Base-by-base conservation (phyloP, 2,797 vertebrate genomes). In the Mergus octosetaceus region DNA sequence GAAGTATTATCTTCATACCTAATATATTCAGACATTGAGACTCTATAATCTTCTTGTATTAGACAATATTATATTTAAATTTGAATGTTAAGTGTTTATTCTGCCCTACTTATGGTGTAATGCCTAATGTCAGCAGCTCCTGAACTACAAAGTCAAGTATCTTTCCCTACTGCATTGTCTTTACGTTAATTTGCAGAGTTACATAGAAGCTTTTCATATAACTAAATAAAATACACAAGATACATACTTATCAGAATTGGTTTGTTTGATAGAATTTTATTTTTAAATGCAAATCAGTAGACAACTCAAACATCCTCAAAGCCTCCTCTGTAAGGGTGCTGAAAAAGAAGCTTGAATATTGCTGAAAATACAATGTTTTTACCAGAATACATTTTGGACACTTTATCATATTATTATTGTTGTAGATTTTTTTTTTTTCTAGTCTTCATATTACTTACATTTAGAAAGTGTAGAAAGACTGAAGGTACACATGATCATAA, bases 21-120 rank as follows among this genome's bases (percentile, higher is more conserved):
- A 97, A 89, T 96, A 83, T 90, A 94, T 96, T 95, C 94, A 95
- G 93, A 92, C 83, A 90, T 96, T 90, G 89, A 92, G 69, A 39
- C 51, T 97, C 90, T 92, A 95, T 95, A 94, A 95, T 93, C 94
- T 95, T 94, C 69, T 96, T 96, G 65, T 89, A 89, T 94, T 95
- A 82, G 54, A 95, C 71, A 93, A 78, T 81, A 94, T 97, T 87
- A 84, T 95, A 93, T 96, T 95, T 97, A 96, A 94, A 91, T 95
- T 76, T 83, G 57, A 93, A 78, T 84, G 47, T 93, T 97, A 93
- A 93, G 92, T 92, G 89, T 96, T 97, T 97, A 92, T 95, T 97
- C 86, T 96, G 94, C 96, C 83, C 71, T 87, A 95, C 61, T 96
- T 96, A 92, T 11, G 70, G 80, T 92, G 89, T 94, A 94, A 78